Percentiles rank a stretch among this genome's conserved stretches.
Evolutionary conservation across 2,113 vertebrate species (phyloP).

Genomic region (Alexandromys fortis): DNA sequence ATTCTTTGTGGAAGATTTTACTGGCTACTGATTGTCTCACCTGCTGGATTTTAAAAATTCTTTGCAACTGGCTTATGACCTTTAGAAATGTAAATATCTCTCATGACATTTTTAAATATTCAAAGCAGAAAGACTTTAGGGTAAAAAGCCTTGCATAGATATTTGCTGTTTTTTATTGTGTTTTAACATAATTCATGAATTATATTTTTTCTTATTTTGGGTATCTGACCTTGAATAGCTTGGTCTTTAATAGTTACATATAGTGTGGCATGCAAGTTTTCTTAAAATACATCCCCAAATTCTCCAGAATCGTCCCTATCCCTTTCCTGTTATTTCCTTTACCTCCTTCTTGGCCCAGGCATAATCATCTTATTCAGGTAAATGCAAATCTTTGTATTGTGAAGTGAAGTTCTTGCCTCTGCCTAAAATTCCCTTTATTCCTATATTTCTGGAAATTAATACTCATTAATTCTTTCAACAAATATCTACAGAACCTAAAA

Average conservation of each 20-base stretch:
- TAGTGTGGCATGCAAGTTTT: neutral
- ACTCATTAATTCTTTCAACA: neutral
- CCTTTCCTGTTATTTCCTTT: neutral
- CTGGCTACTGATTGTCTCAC: neutral
- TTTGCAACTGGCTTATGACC: neutral
- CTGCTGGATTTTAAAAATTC: constrained; percentile 26
- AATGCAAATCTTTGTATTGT: neutral
- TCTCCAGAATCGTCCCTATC: neutral
- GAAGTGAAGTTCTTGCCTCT: neutral
- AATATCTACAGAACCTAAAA: neutral
- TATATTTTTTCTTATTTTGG: neutral
- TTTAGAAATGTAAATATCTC: neutral
- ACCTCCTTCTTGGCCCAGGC: neutral
- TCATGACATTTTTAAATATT: neutral
- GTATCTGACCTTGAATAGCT: neutral
- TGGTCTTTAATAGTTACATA: neutral
- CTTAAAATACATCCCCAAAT: neutral
- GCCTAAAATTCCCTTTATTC: neutral
- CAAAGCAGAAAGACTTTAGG: neutral
- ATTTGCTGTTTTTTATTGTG: neutral
- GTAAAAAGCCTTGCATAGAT: neutral
- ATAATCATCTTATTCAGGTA: neutral
- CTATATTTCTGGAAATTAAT: neutral
- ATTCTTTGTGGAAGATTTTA: constrained; percentile 10
- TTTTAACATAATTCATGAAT: neutral